Evolutionary conservation across 2,888 invertebrate genomes (phyloP).

Genomic region (Cephus nigrinus): DNA sequence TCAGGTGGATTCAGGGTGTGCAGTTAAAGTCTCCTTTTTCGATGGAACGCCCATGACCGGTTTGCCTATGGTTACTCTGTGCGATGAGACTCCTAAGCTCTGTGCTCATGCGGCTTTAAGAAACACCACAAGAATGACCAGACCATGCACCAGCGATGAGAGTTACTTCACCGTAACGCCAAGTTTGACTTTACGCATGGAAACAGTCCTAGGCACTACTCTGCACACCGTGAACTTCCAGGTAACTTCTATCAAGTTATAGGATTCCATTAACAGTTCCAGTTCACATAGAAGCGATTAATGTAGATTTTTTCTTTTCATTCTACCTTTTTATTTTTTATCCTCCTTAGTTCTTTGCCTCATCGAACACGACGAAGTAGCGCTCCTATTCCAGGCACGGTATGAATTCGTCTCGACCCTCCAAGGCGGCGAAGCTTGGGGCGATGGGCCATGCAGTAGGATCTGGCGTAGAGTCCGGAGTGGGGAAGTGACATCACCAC

Average conservation of each 20-base stretch:
- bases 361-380: constrained; percentile 7
- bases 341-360: constrained; percentile 6
- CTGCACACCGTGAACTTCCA: constrained; percentile 75
- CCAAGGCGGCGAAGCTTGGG: constrained; percentile 77
- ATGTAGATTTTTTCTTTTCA: constrained; percentile 3
- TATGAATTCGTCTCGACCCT: constrained; percentile 88
- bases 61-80: constrained; percentile 52
- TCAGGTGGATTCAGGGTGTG: constrained; percentile 39
- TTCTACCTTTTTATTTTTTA: constrained; percentile 10
- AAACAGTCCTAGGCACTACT: constrained; percentile 72
- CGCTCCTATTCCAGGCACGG: constrained; percentile 64
- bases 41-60: constrained; percentile 56
- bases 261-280: neutral
- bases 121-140: constrained; percentile 79
- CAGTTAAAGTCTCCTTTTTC: constrained; percentile 58
- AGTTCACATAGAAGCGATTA: constrained; percentile 1
- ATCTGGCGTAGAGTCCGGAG: constrained; percentile 74
- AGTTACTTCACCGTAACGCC: constrained; percentile 77
- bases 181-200: constrained; percentile 57
- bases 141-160: constrained; percentile 83
- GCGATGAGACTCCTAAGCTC: constrained; percentile 78
- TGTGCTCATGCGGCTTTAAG: constrained; percentile 85
- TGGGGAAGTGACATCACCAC: constrained; percentile 74
- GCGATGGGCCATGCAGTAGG: constrained; percentile 70
- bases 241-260: constrained; percentile 31